Conservation (phyloP, 2,113 vertebrate genomes). For the Serilophus lunatus region DNA sequence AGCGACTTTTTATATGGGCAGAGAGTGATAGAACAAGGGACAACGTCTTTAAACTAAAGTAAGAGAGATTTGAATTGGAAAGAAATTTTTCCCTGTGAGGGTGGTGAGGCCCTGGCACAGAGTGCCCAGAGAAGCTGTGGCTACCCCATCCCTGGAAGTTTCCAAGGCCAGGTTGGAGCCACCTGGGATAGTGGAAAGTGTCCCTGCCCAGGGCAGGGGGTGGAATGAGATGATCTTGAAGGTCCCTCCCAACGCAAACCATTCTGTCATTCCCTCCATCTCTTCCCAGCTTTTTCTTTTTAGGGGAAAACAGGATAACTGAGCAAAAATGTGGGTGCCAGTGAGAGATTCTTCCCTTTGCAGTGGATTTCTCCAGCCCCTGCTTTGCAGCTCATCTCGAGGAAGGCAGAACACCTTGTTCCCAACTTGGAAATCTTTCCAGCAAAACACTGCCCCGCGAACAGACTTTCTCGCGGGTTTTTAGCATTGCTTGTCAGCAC, state of each 20-base stretch:
- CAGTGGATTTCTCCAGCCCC: not conserved
- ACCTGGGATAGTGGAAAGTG: accelerated
- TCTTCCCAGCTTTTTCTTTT: not conserved
- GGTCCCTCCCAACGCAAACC: not conserved
- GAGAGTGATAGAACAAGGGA: no score
- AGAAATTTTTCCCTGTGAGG: not conserved
- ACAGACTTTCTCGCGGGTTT: not conserved
- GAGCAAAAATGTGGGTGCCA: not conserved
- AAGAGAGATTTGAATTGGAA: not conserved
- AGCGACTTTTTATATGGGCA: not conserved
- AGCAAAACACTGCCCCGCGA: not conserved
- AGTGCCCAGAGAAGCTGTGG: not conserved
- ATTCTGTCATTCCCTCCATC: not conserved
- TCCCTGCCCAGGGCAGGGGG: not conserved
- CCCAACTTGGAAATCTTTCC: not conserved
- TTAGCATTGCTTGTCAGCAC: not conserved
- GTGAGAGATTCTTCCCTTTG: not conserved
- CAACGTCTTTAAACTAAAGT: not conserved
- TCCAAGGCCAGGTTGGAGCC: not conserved
- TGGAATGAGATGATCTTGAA: not conserved
- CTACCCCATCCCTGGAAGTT: not conserved
- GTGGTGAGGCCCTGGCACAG: not conserved
- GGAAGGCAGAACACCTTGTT: constrained; percentile 7
- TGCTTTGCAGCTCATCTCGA: not conserved
- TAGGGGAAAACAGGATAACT: not conserved